Percentiles rank a stretch among this genome's conserved stretches.
Evolutionary conservation across 2,113 vertebrate genomes (phyloP).

Genomic region (Heloderma charlesbogerti): DNA sequence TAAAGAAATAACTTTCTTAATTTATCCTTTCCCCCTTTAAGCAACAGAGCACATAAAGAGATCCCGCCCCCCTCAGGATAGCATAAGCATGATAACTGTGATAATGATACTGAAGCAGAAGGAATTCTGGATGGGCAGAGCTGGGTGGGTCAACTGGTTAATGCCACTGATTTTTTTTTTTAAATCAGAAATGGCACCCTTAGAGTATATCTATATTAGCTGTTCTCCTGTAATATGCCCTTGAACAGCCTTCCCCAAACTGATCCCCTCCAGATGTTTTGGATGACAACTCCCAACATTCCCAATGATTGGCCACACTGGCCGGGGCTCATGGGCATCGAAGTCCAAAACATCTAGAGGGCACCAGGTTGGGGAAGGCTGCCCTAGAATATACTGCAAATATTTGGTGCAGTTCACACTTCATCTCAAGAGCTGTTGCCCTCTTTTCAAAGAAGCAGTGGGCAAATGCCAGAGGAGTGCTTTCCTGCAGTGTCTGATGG

Average conservation of each 20-base stretch:
- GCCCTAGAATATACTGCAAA: background rate
- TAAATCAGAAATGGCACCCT: background rate
- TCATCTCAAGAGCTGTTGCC: background rate
- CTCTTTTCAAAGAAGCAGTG: background rate
- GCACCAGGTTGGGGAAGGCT: too few species aligned
- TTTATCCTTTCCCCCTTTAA: background rate
- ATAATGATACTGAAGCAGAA: background rate
- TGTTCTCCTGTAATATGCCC: background rate
- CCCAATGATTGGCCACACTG: too few species aligned
- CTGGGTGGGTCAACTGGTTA: background rate
- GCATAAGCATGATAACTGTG: background rate
- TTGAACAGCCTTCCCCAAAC: too few species aligned
- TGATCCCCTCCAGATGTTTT: too few species aligned
- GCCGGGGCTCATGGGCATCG: too few species aligned
- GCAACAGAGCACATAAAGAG: background rate
- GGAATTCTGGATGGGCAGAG: background rate
- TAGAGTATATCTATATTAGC: background rate
- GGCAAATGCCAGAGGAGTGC: background rate
- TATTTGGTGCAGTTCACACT: background rate
- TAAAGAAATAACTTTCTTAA: background rate
- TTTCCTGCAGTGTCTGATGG: background rate
- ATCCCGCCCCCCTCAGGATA: background rate
- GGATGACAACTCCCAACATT: too few species aligned
- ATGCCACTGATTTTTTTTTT: background rate
- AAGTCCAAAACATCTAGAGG: too few species aligned